phyloP scores from a whole-genome alignment of 2,888 invertebrate genomes.

The Lysandra bellargus region DNA sequence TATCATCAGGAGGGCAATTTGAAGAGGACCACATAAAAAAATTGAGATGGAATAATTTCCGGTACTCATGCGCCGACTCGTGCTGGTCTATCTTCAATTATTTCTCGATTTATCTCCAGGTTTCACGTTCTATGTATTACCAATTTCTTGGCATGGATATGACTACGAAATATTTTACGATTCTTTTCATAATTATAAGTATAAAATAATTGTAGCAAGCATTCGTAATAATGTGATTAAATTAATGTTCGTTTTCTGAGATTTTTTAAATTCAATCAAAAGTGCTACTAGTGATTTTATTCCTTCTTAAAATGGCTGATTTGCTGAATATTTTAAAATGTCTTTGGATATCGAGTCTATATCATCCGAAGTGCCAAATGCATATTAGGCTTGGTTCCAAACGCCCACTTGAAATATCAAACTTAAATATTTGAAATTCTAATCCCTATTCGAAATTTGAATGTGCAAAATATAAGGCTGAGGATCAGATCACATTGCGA shows the following conservation, averaged over 20 bases:
- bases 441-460: not conserved
- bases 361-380: not conserved
- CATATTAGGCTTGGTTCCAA: not conserved
- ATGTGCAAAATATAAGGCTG: not conserved
- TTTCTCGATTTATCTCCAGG: not conserved
- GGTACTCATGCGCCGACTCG: too few species aligned
- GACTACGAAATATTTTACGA: too few species aligned
- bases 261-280: too few species aligned
- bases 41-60: too few species aligned
- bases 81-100: not conserved
- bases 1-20: too few species aligned
- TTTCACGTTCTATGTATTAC: not conserved
- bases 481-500: too few species aligned
- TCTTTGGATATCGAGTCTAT: not conserved
- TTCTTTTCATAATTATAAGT: not conserved
- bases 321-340: not conserved
- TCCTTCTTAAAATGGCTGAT: not conserved
- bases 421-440: slow-evolving; percentile 2
- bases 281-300: not conserved
- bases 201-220: not conserved
- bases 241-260: too few species aligned
- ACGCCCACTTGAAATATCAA: not conserved
- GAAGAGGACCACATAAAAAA: too few species aligned
- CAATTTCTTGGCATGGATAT: not conserved
- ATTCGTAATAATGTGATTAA: too few species aligned